Base-by-base conservation (phyloP, 2,888 invertebrate genomes). In the Drosophila pseudotalamancana region DNA sequence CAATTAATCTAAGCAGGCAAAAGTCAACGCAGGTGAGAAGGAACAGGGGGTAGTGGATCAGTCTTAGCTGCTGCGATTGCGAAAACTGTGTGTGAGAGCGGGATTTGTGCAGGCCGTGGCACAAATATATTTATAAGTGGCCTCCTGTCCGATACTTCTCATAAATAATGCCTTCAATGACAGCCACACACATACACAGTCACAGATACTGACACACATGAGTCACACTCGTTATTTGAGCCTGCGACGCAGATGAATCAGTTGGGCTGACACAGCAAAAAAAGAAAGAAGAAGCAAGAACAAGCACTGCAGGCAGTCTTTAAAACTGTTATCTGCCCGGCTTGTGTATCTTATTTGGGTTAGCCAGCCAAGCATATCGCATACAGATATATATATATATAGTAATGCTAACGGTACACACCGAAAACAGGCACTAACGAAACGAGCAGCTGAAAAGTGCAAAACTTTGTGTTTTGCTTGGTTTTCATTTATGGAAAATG, bases 1-100 rank as follows among this genome's bases (percentile, higher is more conserved):
- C 81, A 83, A 83, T 88, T 86, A 83, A 86, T 83, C 81, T 86
- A 76, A 73, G 65, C 74, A 74, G 69, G 12, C 35, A 19, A 45
- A 27, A 29, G 23, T n/a, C 25, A 37, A 16, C 5, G 61, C 23
- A 40, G 32, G 9, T 11, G 11, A 3, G 1, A 4, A 4, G 11
- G 21, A n/a, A 5, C 34, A 16, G 23, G 14, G 6, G 40, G 27
- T 8, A 37, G 18, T 37, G 65, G 35, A 63, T 64, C 64, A 55
- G 55, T 23, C 31, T 62, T 25, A 39, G 49, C 12, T 23, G 54
- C 37, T 35, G 49, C 48, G 48, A 31, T 45, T 23, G 14, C 21
- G 16, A 21, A 27, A 27, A 59, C 29, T n/a, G 43, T 18, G 32
- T 54, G 53, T 16, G 54, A 50, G 54, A 51, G 43, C 46, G 37